Evolutionary conservation across 2,113 vertebrate species (phyloP).

Genomic region (Stegastes partitus): DNA sequence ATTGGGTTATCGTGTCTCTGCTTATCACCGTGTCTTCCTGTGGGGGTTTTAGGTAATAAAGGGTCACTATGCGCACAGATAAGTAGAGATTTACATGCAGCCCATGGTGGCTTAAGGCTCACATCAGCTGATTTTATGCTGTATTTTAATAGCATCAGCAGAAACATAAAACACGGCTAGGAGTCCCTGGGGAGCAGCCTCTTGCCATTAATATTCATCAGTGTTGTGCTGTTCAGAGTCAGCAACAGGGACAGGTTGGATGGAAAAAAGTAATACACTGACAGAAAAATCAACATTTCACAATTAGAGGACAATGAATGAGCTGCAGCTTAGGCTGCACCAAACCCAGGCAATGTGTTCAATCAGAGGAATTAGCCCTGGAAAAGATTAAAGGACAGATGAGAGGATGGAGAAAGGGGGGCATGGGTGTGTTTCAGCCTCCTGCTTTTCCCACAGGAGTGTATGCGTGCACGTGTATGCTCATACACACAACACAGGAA

Average conservation of each 20-base stretch:
- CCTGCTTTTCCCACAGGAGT: not conserved
- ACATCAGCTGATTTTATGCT: slow-evolving; percentile 72
- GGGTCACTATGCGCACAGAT: slow-evolving; percentile 63
- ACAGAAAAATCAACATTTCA: slow-evolving; percentile 71
- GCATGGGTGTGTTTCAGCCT: not conserved
- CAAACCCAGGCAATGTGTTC: slow-evolving; percentile 23
- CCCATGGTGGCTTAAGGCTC: slow-evolving; percentile 55
- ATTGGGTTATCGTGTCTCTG: slow-evolving; percentile 7
- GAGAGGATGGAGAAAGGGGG: not conserved
- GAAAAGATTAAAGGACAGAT: slow-evolving; percentile 3
- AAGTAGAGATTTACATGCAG: slow-evolving; percentile 72
- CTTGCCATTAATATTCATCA: slow-evolving; percentile 81
- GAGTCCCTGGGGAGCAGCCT: slow-evolving; percentile 63
- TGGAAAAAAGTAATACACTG: slow-evolving; percentile 66
- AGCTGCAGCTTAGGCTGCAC: not conserved
- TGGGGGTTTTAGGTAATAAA: slow-evolving; percentile 53
- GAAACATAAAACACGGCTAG: slow-evolving; percentile 78
- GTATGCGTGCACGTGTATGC: not conserved
- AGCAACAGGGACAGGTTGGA: slow-evolving; percentile 55
- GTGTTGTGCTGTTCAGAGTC: slow-evolving; percentile 57
- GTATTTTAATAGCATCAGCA: slow-evolving; percentile 80
- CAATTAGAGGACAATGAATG: slow-evolving; percentile 52
- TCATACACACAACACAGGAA: not conserved
- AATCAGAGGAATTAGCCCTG: not conserved
- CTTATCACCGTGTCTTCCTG: slow-evolving; percentile 7